Evolutionary conservation across 2,888 invertebrate species (phyloP), one percentile per base, ranked within the genome.

Genomic region (Himalopsyche japonica): DNA sequence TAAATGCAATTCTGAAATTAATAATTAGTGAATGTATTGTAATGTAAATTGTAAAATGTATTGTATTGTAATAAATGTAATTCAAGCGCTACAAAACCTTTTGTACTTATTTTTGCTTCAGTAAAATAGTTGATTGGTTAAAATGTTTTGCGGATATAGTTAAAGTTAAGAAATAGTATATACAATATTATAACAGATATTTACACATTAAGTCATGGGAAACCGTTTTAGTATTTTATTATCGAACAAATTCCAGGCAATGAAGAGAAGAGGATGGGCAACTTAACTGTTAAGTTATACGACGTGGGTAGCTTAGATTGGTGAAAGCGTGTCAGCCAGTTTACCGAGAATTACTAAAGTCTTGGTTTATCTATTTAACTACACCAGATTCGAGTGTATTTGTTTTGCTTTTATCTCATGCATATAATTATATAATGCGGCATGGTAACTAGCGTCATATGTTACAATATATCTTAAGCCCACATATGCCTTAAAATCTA

Each of bases 241-340:
- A 70, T 30, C 70, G 70, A 70, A 70, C 70, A 70, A 70, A 70
- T 70, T 70, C 70, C 70, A 70, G 24, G 20, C 27, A 70, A 30
- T 30, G 15, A 30, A 70, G 70, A 70, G 70, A 15, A 70, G 70
- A 70, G 70, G 70, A 70, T 70, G 70, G 70, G 70, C 70, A 70
- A 70, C 70, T 70, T 70, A 70, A 70, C 70, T 70, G 70, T 70
- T 24, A 70, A 70, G 70, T 70, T 70, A 30, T 24, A 70, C 20
- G 20, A 70, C 70, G 70, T 70, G 70, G 70, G 70, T 27, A 70
- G 70, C 30, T 70, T 70, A 70, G 30, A 70, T 70, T 30, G 70
- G 70, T 70, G 70, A 70, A 70, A 70, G 70, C 70, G 70, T 70
- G 70, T 70, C 70, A 70, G 70, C 70, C 70, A 70, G 70, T 70